phyloP scores from a whole-genome alignment of 2,113 vertebrate species.

The Ivindomyrus marchei region DNA sequence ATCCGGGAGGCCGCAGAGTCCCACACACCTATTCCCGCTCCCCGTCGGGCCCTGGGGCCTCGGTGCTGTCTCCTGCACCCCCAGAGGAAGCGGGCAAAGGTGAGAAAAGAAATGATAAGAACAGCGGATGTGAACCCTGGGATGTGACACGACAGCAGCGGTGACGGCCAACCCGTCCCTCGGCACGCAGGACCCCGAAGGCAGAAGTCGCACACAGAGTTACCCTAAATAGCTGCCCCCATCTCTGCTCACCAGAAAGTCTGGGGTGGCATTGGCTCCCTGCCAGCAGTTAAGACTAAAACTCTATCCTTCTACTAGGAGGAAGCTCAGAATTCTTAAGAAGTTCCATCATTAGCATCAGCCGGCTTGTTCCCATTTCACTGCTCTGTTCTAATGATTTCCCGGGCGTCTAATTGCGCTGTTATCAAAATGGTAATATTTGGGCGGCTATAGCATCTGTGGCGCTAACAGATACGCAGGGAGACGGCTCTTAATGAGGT shows the following conservation, averaged over 20 bases:
- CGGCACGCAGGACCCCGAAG: neutral
- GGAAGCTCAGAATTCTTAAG: neutral
- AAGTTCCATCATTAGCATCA: neutral
- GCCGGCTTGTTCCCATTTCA: neutral
- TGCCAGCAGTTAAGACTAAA: neutral
- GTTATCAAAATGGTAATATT: neutral
- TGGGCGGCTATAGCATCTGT: neutral
- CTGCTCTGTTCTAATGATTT: neutral
- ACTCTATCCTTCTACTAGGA: neutral
- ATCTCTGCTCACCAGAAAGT: neutral
- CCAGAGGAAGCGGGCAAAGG: neutral
- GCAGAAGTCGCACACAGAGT: neutral
- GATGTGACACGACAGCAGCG: neutral
- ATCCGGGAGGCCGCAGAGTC: neutral
- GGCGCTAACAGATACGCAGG: neutral
- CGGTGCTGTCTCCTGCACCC: neutral
- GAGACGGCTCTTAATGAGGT: neutral
- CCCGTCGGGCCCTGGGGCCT: neutral
- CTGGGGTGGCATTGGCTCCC: neutral
- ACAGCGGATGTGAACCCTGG: neutral
- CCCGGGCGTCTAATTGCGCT: neutral
- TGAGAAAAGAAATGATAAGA: neutral
- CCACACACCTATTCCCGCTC: neutral
- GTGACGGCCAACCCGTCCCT: neutral
- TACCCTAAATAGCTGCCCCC: neutral